Conservation (phyloP, 2,888 invertebrate species). For the Diarsia dahlii region DNA sequence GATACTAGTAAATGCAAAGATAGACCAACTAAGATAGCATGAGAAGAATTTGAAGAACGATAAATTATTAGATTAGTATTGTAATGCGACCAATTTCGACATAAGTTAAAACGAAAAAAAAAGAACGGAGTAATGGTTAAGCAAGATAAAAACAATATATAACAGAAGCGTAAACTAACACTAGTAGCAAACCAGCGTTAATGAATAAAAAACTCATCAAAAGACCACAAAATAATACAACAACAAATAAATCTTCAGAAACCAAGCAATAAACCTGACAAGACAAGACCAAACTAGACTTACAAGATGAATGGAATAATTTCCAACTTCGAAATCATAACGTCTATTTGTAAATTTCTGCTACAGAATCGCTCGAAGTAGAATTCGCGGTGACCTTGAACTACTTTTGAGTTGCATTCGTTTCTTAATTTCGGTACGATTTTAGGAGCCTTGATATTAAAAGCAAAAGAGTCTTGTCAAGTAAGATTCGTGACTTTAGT, state of each 20-base stretch:
- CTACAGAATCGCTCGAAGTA: constrained; percentile 69
- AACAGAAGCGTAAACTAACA: background rate
- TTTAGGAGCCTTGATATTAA: constrained; percentile 81
- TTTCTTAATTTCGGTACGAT: constrained; percentile 76
- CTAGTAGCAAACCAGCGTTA: background rate
- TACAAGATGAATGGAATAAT: constrained; percentile 51
- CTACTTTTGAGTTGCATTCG: constrained; percentile 74
- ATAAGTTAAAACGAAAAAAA: too few relatives aligned
- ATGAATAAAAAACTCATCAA: constrained; percentile 19
- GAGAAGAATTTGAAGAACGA: background rate
- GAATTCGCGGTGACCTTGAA: constrained; percentile 74
- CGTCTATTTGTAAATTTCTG: constrained; percentile 49
- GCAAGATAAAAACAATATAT: background rate
- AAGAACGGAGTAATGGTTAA: background rate
- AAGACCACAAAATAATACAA: constrained; percentile 1
- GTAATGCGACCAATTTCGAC: too few relatives aligned
- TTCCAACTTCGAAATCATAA: constrained; percentile 48
- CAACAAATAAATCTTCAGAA: constrained; percentile 9
- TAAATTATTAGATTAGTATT: background rate
- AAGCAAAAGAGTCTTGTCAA: constrained; percentile 73
- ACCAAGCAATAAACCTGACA: constrained; percentile 2
- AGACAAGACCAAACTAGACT: constrained; percentile 6
- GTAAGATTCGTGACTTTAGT: constrained; percentile 74
- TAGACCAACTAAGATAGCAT: background rate
- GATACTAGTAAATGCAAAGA: constrained; percentile 12